Percentiles rank a stretch among this genome's conserved stretches.
Conservation (phyloP, 2,113 vertebrate genomes). For the Zapus hudsonius region DNA sequence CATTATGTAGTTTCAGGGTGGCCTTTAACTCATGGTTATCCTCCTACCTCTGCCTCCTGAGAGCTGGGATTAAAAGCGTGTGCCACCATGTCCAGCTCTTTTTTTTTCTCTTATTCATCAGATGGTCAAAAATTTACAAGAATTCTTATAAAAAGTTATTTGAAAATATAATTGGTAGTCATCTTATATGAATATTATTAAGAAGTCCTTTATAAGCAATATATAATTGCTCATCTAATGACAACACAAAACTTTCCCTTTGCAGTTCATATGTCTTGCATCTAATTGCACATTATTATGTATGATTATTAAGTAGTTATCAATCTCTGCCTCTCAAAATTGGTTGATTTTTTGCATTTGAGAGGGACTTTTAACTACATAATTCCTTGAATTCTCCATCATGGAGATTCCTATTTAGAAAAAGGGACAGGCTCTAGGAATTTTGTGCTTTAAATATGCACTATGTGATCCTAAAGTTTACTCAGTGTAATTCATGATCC, state of each 20-base stretch:
- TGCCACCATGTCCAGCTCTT: too few relatives aligned
- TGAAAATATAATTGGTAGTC: not conserved
- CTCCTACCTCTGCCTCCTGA: too few relatives aligned
- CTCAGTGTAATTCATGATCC: not conserved
- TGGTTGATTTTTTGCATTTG: not conserved
- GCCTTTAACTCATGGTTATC: too few relatives aligned
- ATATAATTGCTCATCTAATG: not conserved
- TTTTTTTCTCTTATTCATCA: not conserved
- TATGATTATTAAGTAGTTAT: not conserved
- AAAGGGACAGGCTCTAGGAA: not conserved
- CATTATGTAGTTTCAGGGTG: too few relatives aligned
- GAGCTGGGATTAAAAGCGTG: too few relatives aligned
- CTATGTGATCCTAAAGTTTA: not conserved
- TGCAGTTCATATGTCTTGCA: fast-evolving
- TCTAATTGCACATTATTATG: fast-evolving
- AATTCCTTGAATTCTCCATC: not conserved
- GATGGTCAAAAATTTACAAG: not conserved
- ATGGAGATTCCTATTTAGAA: not conserved
- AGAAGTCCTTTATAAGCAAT: not conserved
- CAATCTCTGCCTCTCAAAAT: not conserved
- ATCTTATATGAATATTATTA: not conserved
- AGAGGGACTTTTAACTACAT: not conserved
- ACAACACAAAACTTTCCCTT: not conserved
- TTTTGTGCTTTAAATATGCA: not conserved
- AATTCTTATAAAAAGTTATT: not conserved